Conservation (phyloP, 2,797 vertebrate species). For the Pogonophryne albipinna region DNA sequence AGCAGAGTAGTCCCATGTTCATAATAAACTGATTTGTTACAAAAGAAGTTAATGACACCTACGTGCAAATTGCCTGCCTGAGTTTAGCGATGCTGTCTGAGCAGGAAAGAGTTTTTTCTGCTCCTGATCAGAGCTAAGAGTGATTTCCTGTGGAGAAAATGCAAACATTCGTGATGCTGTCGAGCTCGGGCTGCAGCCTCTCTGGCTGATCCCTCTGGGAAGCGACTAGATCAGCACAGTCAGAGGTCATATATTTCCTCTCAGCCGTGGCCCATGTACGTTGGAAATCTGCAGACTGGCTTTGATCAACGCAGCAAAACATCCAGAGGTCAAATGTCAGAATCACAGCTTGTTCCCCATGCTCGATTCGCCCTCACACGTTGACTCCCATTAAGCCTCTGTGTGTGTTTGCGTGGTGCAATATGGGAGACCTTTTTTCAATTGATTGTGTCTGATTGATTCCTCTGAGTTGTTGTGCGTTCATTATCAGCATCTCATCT, state of each 20-base stretch:
- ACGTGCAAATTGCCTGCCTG: constrained; percentile 48
- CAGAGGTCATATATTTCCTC: constrained; percentile 79
- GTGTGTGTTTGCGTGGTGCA: not conserved
- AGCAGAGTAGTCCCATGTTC: constrained; percentile 33
- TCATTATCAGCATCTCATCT: constrained; percentile 29
- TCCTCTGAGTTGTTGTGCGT: constrained; percentile 4
- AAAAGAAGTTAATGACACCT: constrained; percentile 54
- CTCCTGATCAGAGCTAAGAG: constrained; percentile 71
- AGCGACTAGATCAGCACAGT: constrained; percentile 70
- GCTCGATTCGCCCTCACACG: constrained; percentile 28
- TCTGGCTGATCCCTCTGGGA: constrained; percentile 73
- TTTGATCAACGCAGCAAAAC: constrained; percentile 75
- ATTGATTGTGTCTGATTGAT: constrained; percentile 10
- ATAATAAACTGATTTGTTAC: constrained; percentile 52
- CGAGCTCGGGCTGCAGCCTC: constrained; percentile 46
- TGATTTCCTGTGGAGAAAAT: constrained; percentile 83
- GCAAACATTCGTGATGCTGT: constrained; percentile 77
- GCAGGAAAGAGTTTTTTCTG: constrained; percentile 76
- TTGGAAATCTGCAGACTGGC: constrained; percentile 55
- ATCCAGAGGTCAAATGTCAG: constrained; percentile 58
- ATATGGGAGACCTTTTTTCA: constrained; percentile 28
- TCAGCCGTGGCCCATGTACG: constrained; percentile 51
- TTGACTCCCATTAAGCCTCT: not conserved
- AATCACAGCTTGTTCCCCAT: constrained; percentile 46
- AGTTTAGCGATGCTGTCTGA: constrained; percentile 44